Conservation (phyloP, 2,113 vertebrate species). For the Tringa solitaria region DNA sequence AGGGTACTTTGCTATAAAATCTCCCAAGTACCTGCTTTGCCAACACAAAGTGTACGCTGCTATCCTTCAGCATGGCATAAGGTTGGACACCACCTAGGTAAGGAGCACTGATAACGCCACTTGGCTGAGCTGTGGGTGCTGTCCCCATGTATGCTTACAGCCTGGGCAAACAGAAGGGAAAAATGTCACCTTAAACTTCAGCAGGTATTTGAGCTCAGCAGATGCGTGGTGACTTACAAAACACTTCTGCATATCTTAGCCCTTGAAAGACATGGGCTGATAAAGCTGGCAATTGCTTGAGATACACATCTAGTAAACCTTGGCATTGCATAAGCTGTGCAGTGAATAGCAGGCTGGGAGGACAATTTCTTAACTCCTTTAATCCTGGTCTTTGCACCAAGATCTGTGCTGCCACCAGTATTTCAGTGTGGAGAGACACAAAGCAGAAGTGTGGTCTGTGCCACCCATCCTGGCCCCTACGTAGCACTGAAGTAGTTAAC, state of each 20-base stretch:
- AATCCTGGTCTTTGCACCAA: background rate
- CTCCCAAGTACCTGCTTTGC: background rate
- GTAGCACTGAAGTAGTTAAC: background rate
- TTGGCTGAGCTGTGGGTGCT: background rate
- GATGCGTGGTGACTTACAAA: background rate
- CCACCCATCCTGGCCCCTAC: background rate
- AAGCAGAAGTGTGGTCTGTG: background rate
- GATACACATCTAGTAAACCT: background rate
- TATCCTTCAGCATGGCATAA: background rate
- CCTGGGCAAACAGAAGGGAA: background rate
- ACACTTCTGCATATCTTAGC: background rate
- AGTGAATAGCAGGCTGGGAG: background rate
- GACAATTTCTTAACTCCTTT: background rate
- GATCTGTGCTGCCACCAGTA: background rate
- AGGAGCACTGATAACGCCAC: background rate
- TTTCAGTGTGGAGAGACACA: background rate
- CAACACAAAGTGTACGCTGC: background rate
- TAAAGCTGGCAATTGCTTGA: background rate
- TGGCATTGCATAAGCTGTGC: background rate
- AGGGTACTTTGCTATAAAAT: background rate
- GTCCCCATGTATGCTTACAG: background rate
- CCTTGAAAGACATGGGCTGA: background rate
- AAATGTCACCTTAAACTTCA: constrained; percentile 24
- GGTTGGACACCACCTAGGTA: background rate
- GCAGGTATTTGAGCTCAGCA: background rate